Conservation (phyloP, 2,888 invertebrate genomes). For the Zonitis immaculata region DNA sequence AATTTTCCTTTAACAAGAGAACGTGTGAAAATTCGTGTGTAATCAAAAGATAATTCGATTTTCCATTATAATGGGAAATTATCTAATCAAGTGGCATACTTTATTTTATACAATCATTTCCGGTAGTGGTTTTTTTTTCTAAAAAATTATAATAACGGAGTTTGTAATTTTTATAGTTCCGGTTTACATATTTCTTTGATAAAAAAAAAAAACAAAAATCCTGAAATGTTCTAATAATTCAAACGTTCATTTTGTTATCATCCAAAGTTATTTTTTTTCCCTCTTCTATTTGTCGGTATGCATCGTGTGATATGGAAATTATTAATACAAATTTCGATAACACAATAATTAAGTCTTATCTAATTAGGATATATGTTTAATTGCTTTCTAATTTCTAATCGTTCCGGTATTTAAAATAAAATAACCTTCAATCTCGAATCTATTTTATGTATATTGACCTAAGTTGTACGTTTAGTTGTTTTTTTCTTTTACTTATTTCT, state of each 20-base stretch:
- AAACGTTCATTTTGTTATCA: no score
- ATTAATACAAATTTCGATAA: no score
- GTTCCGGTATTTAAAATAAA: slow-evolving; percentile 2
- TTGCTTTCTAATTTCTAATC: slow-evolving; percentile 18
- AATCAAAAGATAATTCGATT: no score
- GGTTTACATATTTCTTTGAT: slow-evolving; percentile 2
- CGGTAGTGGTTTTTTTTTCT: not conserved
- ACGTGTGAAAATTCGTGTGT: not conserved
- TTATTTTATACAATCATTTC: not conserved
- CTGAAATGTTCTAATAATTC: no score
- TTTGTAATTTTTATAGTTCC: slow-evolving; percentile 12
- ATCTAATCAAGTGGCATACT: not conserved
- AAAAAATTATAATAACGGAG: slow-evolving; percentile 5
- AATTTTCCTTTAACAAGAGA: not conserved
- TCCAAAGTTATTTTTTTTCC: no score
- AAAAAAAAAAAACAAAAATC: not conserved
- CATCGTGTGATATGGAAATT: no score
- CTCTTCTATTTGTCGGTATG: no score
- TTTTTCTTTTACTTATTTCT: not conserved
- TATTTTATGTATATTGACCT: not conserved
- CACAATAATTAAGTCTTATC: no score
- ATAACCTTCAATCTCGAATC: not conserved
- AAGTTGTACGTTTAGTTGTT: not conserved
- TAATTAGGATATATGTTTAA: slow-evolving; percentile 9
- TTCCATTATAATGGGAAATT: no score